Conservation (phyloP, 2,797 vertebrate species). For the Poeciliopsis gracilis region DNA sequence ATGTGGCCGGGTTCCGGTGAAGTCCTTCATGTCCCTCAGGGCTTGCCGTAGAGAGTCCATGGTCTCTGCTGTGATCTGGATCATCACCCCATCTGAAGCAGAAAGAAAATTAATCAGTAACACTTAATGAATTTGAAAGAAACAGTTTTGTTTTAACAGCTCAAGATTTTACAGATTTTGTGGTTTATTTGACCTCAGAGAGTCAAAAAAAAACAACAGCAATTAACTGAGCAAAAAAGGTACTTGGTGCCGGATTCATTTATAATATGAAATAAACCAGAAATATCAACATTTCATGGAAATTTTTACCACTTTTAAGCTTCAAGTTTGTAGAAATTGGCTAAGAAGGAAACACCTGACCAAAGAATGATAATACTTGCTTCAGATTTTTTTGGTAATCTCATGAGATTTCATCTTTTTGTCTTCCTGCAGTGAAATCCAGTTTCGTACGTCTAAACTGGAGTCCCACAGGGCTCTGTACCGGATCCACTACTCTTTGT, state of each 20-base stretch:
- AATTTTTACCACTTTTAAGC: neutral
- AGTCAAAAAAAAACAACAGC: neutral
- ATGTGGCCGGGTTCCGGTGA: constrained; percentile 92
- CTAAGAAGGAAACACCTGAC: neutral
- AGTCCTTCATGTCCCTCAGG: constrained; percentile 98
- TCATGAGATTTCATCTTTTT: neutral
- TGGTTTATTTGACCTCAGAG: neutral
- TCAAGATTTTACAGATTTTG: neutral
- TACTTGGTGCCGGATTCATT: neutral
- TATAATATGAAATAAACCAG: neutral
- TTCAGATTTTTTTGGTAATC: neutral
- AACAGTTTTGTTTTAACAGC: neutral
- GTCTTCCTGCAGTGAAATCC: neutral
- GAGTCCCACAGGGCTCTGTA: neutral
- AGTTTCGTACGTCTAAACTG: neutral
- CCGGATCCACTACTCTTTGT: neutral
- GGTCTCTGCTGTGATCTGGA: constrained; percentile 97
- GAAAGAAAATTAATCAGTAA: neutral
- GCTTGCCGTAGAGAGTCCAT: constrained; percentile 96
- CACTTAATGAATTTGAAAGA: neutral
- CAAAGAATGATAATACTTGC: neutral
- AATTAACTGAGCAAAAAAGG: neutral
- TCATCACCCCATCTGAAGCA: constrained; percentile 92
- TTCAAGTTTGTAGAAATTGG: neutral
- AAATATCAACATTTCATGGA: neutral